Conservation (phyloP, 2,797 vertebrate species). For the Hypotaenidia philippensis region DNA sequence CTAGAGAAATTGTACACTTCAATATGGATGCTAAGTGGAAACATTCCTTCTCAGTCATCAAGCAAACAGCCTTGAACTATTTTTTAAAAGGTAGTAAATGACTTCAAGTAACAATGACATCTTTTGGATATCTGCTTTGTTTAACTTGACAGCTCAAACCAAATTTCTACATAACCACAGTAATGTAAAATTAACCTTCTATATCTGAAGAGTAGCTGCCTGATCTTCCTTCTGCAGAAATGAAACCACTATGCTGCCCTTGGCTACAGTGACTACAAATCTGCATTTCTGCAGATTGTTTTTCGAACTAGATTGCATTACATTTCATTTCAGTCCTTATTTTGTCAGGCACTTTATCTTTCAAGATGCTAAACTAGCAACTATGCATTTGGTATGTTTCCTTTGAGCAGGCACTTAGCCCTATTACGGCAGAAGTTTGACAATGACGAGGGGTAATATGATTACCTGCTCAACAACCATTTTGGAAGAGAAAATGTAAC, state of each 20-base stretch:
- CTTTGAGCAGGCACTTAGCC: background rate
- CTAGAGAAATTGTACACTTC: background rate
- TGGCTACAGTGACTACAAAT: background rate
- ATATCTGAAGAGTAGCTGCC: background rate
- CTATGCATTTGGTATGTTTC: background rate
- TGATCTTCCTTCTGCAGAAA: background rate
- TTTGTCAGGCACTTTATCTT: background rate
- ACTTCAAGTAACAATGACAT: background rate
- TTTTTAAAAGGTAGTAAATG: background rate
- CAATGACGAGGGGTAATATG: background rate
- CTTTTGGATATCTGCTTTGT: background rate
- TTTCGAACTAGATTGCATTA: background rate
- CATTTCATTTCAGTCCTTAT: background rate
- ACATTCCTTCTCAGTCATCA: background rate
- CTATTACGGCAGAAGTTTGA: background rate
- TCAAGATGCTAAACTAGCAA: background rate
- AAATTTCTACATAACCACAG: background rate
- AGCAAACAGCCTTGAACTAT: background rate
- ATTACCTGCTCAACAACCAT: background rate
- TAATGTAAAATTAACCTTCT: background rate
- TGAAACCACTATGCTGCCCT: background rate
- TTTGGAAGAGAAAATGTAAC: background rate
- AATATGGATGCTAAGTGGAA: background rate
- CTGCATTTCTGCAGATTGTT: background rate
- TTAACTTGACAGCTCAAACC: background rate